These are phyloP conservation scores for Hesperophylax magnus DNA, from an alignment of 1,140 invertebrate species.

Conservation along the genomic window DNA sequence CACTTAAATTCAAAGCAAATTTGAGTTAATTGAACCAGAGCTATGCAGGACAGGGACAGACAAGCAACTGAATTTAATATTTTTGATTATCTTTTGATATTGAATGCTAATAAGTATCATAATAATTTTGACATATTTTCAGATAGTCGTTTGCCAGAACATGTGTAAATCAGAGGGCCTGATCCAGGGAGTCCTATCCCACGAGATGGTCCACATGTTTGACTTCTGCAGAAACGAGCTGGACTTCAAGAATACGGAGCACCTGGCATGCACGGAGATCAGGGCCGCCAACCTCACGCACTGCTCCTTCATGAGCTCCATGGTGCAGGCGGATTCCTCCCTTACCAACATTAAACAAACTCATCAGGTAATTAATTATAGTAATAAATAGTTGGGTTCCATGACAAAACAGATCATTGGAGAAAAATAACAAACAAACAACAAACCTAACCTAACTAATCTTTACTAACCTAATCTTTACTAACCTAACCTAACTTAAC, in stretches of 20 bases:
- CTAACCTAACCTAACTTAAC: no score
- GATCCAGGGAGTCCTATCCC: constrained; percentile 85
- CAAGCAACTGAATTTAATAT: no score
- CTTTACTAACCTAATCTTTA: no score
- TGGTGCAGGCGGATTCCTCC: constrained; percentile 82
- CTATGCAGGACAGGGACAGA: no score
- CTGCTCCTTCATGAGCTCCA: constrained; percentile 89
- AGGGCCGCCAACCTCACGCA: constrained; percentile 92
- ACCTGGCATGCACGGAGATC: constrained; percentile 96
- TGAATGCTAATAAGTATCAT: no score
- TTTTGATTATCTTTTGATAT: no score
- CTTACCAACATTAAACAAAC: constrained; percentile 80
- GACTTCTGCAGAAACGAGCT: constrained; percentile 92
- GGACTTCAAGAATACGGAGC: constrained; percentile 92
- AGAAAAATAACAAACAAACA: no score
- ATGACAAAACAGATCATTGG: no score
- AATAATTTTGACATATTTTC: constrained; percentile 50
- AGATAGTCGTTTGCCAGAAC: constrained; percentile 96
- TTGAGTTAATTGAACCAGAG: no score
- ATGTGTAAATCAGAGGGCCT: constrained; percentile 74
- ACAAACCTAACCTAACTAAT: no score
- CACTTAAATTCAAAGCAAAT: no score
- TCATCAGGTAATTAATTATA: constrained; percentile 74
- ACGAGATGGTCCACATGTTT: constrained; percentile 98
- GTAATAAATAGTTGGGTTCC: not conserved